A percentile compares a stretch with the other conserved stretches of the same genome.
Evolutionary conservation across 1,140 invertebrate genomes (phyloP).

Genomic region (Asobara japonica): DNA sequence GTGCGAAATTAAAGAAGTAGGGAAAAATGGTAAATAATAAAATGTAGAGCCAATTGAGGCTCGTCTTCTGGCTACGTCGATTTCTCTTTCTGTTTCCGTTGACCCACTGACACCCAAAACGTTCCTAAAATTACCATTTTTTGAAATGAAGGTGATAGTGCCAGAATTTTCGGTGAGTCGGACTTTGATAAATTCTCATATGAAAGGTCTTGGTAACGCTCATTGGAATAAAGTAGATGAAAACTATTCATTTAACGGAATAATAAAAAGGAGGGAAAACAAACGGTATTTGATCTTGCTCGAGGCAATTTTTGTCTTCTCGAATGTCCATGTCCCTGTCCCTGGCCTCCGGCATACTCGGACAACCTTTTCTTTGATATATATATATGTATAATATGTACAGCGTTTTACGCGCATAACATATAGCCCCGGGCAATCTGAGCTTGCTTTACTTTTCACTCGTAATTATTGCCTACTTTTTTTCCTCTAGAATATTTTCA

Average conservation of each 20-base stretch:
- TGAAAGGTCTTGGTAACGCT: no score
- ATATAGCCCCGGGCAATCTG: neutral
- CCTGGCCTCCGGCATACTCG: conserved; percentile 11
- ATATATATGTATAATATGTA: no score
- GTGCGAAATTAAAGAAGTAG: neutral
- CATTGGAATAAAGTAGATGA: neutral
- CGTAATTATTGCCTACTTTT: neutral
- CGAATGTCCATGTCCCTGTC: conserved; percentile 27
- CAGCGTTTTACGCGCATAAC: neutral
- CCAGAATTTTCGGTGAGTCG: no score
- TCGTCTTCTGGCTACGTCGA: conserved; percentile 30
- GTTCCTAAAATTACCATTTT: conserved; percentile 10
- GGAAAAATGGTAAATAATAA: conserved; percentile 7
- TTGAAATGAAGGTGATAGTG: neutral
- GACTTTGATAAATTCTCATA: no score
- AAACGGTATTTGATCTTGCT: conserved; percentile 10
- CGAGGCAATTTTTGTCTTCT: conserved; percentile 4
- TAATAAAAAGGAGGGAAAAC: conserved; percentile 20
- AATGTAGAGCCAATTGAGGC: conserved; percentile 32
- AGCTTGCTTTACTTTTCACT: neutral
- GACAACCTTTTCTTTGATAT: neutral
- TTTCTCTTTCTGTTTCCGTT: conserved; percentile 57
- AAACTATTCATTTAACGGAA: neutral
- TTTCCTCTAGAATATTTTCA: neutral
- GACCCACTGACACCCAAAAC: conserved; percentile 65